Base-by-base conservation (phyloP, 2,888 invertebrate genomes). In the Elysia crispata region DNA sequence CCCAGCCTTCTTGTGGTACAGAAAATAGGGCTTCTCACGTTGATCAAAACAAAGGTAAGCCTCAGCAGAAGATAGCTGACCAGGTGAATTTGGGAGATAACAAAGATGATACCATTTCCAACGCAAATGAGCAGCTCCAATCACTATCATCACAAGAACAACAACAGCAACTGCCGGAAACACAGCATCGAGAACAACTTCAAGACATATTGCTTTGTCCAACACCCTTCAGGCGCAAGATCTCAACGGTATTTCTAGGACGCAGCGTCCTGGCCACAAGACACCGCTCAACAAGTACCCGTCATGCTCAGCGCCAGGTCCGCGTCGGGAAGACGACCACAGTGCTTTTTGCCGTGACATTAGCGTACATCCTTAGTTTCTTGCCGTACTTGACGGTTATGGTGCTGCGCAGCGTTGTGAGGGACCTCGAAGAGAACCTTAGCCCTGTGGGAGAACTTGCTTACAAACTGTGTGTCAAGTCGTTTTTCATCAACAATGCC, bases 401-500 rank as follows among this genome's bases (percentile, higher is more conserved):
- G 89, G 86, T 87, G 1, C 70, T 89, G 20, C 78, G 89, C 64
- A 89, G 87, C 80, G 77, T 88, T 31, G 85, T 87, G 62, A 87
- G 85, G 77, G 88, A 88, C 76, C 86, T 90, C 41, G 89, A 90
- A 69, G 84, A 84, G 18, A 84, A 80, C 30, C 80, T 90, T 15
- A 86, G 83, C 25, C 85, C 87, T 0, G 82, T 84, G 1, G 86
- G 85, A 28, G 89, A 90, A 80, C 85, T 90, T 23, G 83, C 85
- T 23, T 88, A 89, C 79, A 90, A 90, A 85, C 89, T 90, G 64
- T 86, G 88, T 79, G 84, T 87, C 20, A 90, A 90, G 78, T 90
- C 89, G 1, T 90, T 88, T 82, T 89, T 90, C 81, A 88, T 90
- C 33, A 89, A 89, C 82, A 90, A 89, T 80, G 89, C 90, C n/a